These are phyloP conservation scores for Poecilia velifera DNA, from an alignment of 2,797 vertebrate genomes.

Conservation along the genomic window DNA sequence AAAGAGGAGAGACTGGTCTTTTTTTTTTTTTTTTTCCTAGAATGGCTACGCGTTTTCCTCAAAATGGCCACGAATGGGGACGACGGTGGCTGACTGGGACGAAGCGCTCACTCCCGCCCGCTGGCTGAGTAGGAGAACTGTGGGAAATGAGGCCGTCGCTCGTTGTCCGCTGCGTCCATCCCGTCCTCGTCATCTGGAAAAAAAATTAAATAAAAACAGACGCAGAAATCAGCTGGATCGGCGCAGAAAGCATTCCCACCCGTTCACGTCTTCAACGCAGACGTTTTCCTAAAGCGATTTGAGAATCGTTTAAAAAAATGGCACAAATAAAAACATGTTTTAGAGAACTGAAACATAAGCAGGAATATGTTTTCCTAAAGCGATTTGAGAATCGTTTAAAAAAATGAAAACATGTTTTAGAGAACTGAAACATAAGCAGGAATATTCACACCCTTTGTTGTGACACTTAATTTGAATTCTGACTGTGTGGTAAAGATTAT, in stretches of 20 bases:
- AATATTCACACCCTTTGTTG: neutral
- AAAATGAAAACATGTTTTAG: neutral
- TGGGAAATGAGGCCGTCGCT: conserved; percentile 84
- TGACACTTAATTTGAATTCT: neutral
- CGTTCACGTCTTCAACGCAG: neutral
- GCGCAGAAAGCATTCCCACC: neutral
- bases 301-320: neutral
- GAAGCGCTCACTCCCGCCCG: conserved; percentile 74
- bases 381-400: neutral
- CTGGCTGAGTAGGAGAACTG: conserved; percentile 85
- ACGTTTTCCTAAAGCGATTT: neutral
- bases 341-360: no score
- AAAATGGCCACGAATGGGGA: conserved; percentile 74
- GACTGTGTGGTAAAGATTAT: neutral
- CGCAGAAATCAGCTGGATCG: neutral
- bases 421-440: neutral
- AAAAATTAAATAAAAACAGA: neutral
- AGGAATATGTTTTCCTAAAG: neutral
- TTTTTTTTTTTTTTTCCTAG: conserved; percentile 70
- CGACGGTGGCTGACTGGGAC: conserved; percentile 34
- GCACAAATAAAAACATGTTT: neutral
- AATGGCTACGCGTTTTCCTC: conserved; percentile 84
- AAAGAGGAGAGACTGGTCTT: conserved; percentile 78
- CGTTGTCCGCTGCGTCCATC: conserved; percentile 83
- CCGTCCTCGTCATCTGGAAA: conserved; percentile 81